phyloP scores from a whole-genome alignment of 2,113 vertebrate species.

The Pteronura brasiliensis region DNA sequence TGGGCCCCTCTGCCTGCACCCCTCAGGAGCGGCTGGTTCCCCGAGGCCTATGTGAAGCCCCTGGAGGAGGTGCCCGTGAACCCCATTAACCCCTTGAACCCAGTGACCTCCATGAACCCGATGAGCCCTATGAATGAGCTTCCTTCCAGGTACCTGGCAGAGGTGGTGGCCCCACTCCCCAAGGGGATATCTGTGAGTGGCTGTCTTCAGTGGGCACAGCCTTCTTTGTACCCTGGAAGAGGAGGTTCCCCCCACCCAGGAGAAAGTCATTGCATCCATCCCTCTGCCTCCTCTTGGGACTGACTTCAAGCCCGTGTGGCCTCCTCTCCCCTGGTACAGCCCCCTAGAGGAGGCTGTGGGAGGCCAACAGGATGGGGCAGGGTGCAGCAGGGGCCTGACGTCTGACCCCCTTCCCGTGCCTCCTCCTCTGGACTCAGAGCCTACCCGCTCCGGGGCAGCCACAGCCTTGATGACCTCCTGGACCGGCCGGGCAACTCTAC shows the following conservation, averaged over 20 bases:
- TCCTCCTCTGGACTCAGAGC: conserved; percentile 76
- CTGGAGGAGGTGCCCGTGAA: conserved; percentile 73
- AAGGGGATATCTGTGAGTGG: background rate
- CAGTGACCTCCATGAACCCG: background rate
- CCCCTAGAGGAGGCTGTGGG: background rate
- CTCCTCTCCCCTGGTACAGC: background rate
- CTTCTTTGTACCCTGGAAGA: background rate
- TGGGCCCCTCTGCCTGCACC: background rate
- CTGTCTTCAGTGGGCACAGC: background rate
- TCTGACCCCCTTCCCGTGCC: background rate
- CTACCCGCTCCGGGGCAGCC: conserved; percentile 85
- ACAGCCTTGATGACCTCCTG: conserved; percentile 91
- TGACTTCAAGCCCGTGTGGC: background rate
- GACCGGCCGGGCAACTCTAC: conserved; percentile 79
- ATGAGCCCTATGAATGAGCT: conserved; percentile 38
- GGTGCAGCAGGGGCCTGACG: background rate
- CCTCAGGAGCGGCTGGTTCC: conserved; percentile 95
- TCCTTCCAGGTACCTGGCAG: conserved; percentile 60
- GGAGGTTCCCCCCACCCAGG: background rate
- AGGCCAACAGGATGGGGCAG: fast-evolving
- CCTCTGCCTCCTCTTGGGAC: background rate
- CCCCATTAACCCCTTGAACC: conserved; percentile 48
- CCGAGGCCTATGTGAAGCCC: conserved; percentile 92
- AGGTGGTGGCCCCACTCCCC: background rate
- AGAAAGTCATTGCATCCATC: background rate